These are phyloP conservation scores for Uropetala carovei DNA, from an alignment of 2,888 invertebrate genomes.

Conservation along the genomic window DNA sequence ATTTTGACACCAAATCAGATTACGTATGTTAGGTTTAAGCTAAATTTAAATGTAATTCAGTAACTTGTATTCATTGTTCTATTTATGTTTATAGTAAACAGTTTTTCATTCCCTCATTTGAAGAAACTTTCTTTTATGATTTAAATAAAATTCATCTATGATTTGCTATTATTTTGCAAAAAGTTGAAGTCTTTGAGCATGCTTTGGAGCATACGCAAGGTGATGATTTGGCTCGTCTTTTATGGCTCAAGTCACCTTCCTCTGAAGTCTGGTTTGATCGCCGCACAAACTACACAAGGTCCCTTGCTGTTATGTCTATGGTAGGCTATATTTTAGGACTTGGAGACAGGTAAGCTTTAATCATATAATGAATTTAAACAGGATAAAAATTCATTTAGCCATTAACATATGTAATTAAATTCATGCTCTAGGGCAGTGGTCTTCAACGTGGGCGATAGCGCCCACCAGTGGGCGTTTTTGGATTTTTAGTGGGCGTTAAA, in stretches of 20 bases:
- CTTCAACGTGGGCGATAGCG: too few relatives aligned
- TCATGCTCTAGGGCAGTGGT: too few relatives aligned
- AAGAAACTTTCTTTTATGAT: neutral
- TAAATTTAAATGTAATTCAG: neutral
- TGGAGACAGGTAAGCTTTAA: constrained; percentile 83
- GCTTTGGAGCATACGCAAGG: constrained; percentile 96
- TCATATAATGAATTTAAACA: too few relatives aligned
- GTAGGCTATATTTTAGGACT: constrained; percentile 96
- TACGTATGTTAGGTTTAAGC: neutral
- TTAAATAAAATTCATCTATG: neutral
- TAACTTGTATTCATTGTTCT: neutral
- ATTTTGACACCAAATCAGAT: neutral
- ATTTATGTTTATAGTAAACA: neutral
- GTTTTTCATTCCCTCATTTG: neutral
- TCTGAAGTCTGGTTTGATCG: constrained; percentile 99
- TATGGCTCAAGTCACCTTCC: constrained; percentile 98
- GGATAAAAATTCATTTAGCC: too few relatives aligned
- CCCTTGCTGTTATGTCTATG: constrained; percentile 99
- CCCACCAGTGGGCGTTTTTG: too few relatives aligned
- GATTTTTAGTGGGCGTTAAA: too few relatives aligned
- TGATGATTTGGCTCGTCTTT: constrained; percentile 94
- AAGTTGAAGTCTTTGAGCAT: constrained; percentile 98
- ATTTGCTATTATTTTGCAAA: constrained; percentile 83
- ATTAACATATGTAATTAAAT: too few relatives aligned
- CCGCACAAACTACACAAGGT: constrained; percentile 98